These are phyloP conservation scores for rabbit (Oryctolagus cuniculus) DNA, from an alignment of 2,113 vertebrate genomes.

Conservation along the genomic window mOryCun1.1 NC_091449.1:56352501-56353000, in stretches of 20 bases:
- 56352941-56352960: constrained; percentile 52
- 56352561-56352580: not conserved
- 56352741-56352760: not conserved
- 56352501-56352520: not conserved
- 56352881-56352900: not conserved
- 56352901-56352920: constrained; percentile 74
- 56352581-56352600: not conserved
- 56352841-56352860: not conserved
- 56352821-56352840: too few species aligned
- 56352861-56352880: fast-evolving
- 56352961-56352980: constrained; percentile 78
- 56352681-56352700: not conserved
- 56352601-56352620: not conserved
- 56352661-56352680: not conserved
- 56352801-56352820: fast-evolving
- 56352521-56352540: not conserved
- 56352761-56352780: not conserved
- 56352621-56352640: too few species aligned
- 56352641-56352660: not conserved
- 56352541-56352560: not conserved
- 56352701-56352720: not conserved
- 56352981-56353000: constrained; percentile 81
- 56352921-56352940: constrained; percentile 69
- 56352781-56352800: not conserved
- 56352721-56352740: not conserved